phyloP scores from a whole-genome alignment of 1,140 invertebrate species.

The Saccostrea cuccullata region DNA sequence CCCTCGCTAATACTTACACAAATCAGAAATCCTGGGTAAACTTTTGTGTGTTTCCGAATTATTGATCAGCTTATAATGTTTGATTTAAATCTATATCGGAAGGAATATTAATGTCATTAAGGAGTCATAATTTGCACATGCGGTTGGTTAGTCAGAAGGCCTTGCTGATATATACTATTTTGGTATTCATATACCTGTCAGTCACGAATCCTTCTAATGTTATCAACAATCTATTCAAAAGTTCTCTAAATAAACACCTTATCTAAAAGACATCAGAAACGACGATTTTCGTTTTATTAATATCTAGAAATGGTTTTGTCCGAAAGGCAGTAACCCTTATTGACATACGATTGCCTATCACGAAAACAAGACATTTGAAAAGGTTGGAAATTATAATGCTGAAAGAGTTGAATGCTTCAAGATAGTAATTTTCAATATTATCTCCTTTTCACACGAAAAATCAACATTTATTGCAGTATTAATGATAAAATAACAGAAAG shows the following conservation, averaged over 20 bases:
- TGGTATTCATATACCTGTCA: conserved; percentile 9
- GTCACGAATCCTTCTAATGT: background rate
- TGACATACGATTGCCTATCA: conserved; percentile 23
- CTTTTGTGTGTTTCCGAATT: conserved; percentile 30
- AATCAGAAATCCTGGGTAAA: conserved; percentile 31
- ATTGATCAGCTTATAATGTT: conserved; percentile 35
- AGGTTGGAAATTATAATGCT: conserved; percentile 16
- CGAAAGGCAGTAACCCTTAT: conserved; percentile 1
- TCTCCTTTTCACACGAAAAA: conserved; percentile 37
- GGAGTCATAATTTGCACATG: conserved; percentile 31
- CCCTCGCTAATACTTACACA: conserved; percentile 35
- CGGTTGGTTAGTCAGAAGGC: background rate
- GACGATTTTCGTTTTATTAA: conserved; percentile 33
- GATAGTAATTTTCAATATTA: conserved; percentile 30
- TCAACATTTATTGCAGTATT: conserved; percentile 36
- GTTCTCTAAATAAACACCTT: conserved; percentile 15
- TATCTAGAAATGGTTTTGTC: conserved; percentile 16
- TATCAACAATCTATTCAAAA: conserved; percentile 21
- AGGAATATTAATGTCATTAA: conserved; percentile 36
- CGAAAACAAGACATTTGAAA: conserved; percentile 20
- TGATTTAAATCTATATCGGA: conserved; percentile 34
- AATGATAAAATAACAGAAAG: conserved; percentile 34
- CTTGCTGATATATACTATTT: background rate
- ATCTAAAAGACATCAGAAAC: conserved; percentile 8
- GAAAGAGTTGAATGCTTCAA: conserved; percentile 13